Evolutionary conservation across 2,113 vertebrate genomes (phyloP).

Genomic region (Serinus canaria): DNA sequence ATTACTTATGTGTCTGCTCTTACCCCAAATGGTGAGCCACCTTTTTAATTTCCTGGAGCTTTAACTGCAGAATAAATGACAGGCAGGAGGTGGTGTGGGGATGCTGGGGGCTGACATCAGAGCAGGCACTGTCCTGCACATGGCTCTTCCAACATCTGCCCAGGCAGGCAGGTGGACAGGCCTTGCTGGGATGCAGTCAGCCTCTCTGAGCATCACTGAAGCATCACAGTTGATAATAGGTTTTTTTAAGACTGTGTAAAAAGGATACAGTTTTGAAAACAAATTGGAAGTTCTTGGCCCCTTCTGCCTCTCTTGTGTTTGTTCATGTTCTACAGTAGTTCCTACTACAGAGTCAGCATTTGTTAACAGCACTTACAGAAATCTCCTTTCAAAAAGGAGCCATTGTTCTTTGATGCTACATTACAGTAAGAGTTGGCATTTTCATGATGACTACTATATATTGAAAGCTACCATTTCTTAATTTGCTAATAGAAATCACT

Average conservation of each 20-base stretch:
- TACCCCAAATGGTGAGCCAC: no score
- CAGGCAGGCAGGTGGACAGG: neutral
- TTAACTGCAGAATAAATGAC: neutral
- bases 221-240: rapidly evolving
- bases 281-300: neutral
- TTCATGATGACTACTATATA: neutral
- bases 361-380: conserved; percentile 1
- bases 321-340: neutral
- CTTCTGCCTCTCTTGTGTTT: neutral
- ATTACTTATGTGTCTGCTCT: neutral
- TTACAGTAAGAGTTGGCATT: neutral
- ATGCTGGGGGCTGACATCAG: neutral
- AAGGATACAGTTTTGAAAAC: neutral
- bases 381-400: neutral
- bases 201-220: rapidly evolving
- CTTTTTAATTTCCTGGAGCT: neutral
- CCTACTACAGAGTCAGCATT: neutral
- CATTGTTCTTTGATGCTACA: neutral
- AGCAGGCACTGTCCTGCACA: neutral
- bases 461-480: conserved; percentile 15
- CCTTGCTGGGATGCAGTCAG: neutral
- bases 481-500: conserved; percentile 32
- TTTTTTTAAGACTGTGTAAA: neutral
- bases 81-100: neutral
- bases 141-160: neutral